A percentile compares a stretch with the other conserved stretches of the same genome.
phyloP scores from a whole-genome alignment of 2,797 vertebrate species.

The Megaceryle alcyon region DNA sequence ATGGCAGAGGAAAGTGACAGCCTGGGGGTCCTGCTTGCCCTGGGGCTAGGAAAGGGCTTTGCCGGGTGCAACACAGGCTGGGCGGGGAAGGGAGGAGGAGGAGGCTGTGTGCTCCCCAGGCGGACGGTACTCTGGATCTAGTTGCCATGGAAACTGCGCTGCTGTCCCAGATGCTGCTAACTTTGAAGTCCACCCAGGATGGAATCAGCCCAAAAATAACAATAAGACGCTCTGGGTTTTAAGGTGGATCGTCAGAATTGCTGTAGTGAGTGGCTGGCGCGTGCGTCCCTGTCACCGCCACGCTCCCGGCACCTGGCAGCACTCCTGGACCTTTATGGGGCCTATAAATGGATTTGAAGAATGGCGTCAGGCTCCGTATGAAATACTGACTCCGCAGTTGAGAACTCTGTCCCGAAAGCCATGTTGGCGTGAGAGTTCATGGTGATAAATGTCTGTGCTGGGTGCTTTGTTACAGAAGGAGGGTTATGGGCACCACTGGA shows the following conservation, averaged over 20 bases:
- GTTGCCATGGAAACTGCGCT: slow-evolving; percentile 80
- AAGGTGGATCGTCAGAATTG: slow-evolving; percentile 67
- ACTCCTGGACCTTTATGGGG: slow-evolving; percentile 21
- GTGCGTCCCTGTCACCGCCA: background rate
- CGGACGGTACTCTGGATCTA: slow-evolving; percentile 73
- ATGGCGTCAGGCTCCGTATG: background rate
- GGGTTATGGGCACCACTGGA: background rate
- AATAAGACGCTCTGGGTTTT: slow-evolving; percentile 66
- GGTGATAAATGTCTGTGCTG: slow-evolving; percentile 6
- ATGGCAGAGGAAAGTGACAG: background rate
- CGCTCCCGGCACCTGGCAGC: background rate
- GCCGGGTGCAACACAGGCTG: background rate
- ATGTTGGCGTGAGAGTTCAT: fast-evolving
- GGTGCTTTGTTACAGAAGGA: background rate
- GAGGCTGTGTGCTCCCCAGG: slow-evolving; percentile 71
- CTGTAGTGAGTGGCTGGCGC: fast-evolving
- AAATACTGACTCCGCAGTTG: slow-evolving; percentile 35
- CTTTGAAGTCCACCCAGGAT: slow-evolving; percentile 80
- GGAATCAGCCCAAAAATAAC: slow-evolving; percentile 80
- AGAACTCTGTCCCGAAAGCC: slow-evolving; percentile 29
- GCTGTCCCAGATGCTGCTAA: slow-evolving; percentile 79
- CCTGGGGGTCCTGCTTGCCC: fast-evolving
- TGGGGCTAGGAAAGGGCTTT: fast-evolving
- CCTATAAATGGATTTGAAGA: slow-evolving; percentile 2
- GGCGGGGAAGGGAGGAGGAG: slow-evolving; percentile 54